Conservation (phyloP, 2,113 vertebrate genomes). For the Penelope pileata region DNA sequence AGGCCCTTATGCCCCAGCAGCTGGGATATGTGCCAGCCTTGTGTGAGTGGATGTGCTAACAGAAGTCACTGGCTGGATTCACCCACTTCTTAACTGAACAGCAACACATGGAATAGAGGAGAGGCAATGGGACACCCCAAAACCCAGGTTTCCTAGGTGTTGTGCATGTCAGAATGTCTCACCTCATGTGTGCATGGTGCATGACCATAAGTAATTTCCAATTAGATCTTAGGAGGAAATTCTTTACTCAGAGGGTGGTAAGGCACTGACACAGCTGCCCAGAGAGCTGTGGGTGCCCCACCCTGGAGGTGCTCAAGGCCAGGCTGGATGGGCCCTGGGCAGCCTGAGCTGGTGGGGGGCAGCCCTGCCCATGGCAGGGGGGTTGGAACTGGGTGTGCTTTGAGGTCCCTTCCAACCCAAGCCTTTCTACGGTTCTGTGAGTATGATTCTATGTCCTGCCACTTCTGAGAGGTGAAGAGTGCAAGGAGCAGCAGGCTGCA, state of each 20-base stretch:
- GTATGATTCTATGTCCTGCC: not conserved
- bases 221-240: not conserved
- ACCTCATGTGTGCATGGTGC: not conserved
- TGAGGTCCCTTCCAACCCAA: not conserved
- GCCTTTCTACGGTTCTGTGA: not conserved
- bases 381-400: not conserved
- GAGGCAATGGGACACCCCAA: not conserved
- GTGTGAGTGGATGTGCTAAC: not conserved
- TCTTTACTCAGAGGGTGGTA: not conserved
- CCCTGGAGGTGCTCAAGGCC: not conserved
- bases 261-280: not conserved
- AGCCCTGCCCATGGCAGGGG: too few species aligned
- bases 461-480: not conserved
- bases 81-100: not conserved
- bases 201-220: not conserved
- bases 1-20: not conserved
- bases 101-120: not conserved
- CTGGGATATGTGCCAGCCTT: not conserved
- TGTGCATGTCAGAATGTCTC: not conserved
- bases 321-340: not conserved
- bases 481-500: not conserved
- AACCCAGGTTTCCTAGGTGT: not conserved
- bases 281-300: not conserved
- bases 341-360: too few species aligned
- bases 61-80: not conserved